Evolutionary conservation across 2,888 invertebrate genomes (phyloP).

Genomic region (Heliothis peltigera): DNA sequence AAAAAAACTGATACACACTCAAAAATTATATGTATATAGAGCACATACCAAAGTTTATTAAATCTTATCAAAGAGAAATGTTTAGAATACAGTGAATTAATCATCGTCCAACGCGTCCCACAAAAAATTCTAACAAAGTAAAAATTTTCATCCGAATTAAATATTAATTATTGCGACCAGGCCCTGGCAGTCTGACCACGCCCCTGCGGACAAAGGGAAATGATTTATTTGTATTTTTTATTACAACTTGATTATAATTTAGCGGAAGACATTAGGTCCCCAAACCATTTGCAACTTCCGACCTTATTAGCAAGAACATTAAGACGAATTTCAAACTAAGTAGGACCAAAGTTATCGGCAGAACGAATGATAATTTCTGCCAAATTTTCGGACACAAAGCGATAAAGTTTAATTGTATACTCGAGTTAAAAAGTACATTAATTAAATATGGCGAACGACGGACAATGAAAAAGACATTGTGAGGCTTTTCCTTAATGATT

Average conservation of each 20-base stretch:
- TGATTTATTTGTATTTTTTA: slow-evolving; percentile 70
- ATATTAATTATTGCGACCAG: slow-evolving; percentile 67
- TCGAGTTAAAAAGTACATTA: slow-evolving; percentile 65
- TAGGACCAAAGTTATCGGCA: slow-evolving; percentile 35
- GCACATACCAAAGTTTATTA: slow-evolving; percentile 40
- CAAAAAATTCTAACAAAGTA: slow-evolving; percentile 62
- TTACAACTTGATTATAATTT: slow-evolving; percentile 67
- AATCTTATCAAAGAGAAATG: slow-evolving; percentile 50
- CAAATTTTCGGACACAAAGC: slow-evolving; percentile 64
- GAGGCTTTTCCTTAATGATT: slow-evolving; percentile 55
- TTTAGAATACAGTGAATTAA: slow-evolving; percentile 54
- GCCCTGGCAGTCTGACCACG: slow-evolving; percentile 58
- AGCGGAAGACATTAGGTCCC: slow-evolving; percentile 58
- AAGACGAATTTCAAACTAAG: slow-evolving; percentile 21
- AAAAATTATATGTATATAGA: slow-evolving; percentile 24
- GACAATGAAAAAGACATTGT: slow-evolving; percentile 62
- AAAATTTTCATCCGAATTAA: slow-evolving; percentile 68
- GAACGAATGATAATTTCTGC: slow-evolving; percentile 60
- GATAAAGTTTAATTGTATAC: slow-evolving; percentile 66
- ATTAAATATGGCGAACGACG: slow-evolving; percentile 58
- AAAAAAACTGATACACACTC: slow-evolving; percentile 27
- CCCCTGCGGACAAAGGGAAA: slow-evolving; percentile 64
- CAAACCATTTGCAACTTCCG: slow-evolving; percentile 27
- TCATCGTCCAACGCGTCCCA: slow-evolving; percentile 46
- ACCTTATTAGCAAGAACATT: slow-evolving; percentile 32